Base-by-base conservation (phyloP, 2,797 vertebrate genomes). In the Myotis vivesi region DNA sequence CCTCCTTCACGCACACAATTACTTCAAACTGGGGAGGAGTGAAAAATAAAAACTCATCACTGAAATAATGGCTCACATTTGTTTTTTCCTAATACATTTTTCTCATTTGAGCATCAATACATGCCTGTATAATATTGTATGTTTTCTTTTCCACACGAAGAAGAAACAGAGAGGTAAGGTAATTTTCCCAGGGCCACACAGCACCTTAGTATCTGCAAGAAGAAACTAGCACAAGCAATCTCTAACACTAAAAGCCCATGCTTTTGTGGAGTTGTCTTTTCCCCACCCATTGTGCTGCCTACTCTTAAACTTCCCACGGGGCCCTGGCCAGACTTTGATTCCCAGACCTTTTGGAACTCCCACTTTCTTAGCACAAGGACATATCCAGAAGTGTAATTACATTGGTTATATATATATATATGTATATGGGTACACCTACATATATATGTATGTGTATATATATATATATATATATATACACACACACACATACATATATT, bases 131-230 rank as follows among this genome's bases (percentile, higher is more conserved):
- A 5, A 2, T 20, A 8, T 3, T 38, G 1, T 4, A 51, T 57
- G 44, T 72, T 91, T 85, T 79, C 25, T 88, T 80, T 89, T 41
- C 62, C n/a, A 73, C 6, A 49, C 6, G 38, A 89, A 92, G 62
- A 88, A 95, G 46, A 92, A 84, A 33, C 55, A 89, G 76, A 91
- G 69, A 93, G 2, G 73, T 64, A n/a, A 79, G n/a, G 62, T 20
- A 3, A 86, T 85, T 92, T 89, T 53, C 23, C 71, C 75, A 72
- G 33, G 20, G n/a, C 86, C 89, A n/a, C 44, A 88, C 5, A 89
- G 55, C 30, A 77, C 81, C 17, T 79, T 68, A 23, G 22, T n/a
- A 36, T 71, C 46, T 38, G 68, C 76, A 93, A 79, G 38, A 75
- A 83, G 53, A 89, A 38, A 49, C 87, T 11, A 73, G 72, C 33